A percentile compares a stretch with the other conserved stretches of the same genome.
phyloP scores from a whole-genome alignment of 2,888 invertebrate genomes.

The Acholoe squamosa region DNA sequence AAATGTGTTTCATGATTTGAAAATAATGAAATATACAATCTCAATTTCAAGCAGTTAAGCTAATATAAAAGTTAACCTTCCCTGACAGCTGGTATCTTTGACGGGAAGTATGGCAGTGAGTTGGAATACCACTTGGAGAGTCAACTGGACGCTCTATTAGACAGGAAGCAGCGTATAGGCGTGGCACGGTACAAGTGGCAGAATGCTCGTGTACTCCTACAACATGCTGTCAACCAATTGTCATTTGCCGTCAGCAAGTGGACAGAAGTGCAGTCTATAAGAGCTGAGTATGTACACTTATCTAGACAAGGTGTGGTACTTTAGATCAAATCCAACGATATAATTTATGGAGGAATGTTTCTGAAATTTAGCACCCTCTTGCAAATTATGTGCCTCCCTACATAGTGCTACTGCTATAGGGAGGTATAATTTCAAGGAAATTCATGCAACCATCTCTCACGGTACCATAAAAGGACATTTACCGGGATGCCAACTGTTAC shows the following conservation, averaged over 20 bases:
- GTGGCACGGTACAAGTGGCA: conserved; percentile 85
- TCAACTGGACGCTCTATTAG: conserved; percentile 84
- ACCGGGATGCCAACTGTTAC: no score
- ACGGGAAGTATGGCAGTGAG: conserved; percentile 85
- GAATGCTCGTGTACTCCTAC: conserved; percentile 83
- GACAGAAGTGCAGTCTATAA: conserved; percentile 82
- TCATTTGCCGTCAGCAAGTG: conserved; percentile 84
- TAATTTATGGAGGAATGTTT: no score
- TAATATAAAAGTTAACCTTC: neutral
- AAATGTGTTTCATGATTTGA: no score
- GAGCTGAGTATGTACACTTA: conserved; percentile 76
- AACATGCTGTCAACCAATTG: conserved; percentile 85
- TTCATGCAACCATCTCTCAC: no score
- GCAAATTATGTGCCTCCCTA: no score
- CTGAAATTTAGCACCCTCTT: no score
- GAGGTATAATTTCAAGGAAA: no score
- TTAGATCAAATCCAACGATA: no score
- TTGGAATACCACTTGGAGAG: conserved; percentile 85
- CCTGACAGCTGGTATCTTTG: conserved; percentile 84
- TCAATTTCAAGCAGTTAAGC: no score
- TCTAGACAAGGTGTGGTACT: neutral
- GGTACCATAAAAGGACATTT: no score
- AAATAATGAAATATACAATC: no score
- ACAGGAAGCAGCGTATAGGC: conserved; percentile 84
- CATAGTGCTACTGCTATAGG: no score